These are phyloP conservation scores for Xestia rhomboidea DNA, from an alignment of 2,888 invertebrate genomes.

Conservation along the genomic window DNA sequence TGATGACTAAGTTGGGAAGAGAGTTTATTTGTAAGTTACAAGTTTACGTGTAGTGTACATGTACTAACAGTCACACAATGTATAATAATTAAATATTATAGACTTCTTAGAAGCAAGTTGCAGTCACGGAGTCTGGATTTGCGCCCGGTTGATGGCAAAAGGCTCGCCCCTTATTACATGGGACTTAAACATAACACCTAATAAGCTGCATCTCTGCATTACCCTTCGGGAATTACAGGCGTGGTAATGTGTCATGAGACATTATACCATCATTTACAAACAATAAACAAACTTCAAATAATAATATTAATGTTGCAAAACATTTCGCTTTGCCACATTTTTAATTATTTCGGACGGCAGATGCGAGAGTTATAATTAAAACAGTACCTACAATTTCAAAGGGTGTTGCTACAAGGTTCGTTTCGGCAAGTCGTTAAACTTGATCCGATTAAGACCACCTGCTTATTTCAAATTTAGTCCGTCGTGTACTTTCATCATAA, in stretches of 20 bases:
- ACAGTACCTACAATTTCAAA: slow-evolving; percentile 53
- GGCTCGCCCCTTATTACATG: no score
- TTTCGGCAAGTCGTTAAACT: slow-evolving; percentile 46
- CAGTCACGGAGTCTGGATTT: no score
- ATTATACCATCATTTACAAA: background rate
- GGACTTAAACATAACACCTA: no score
- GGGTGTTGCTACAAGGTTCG: slow-evolving; percentile 33
- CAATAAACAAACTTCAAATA: background rate
- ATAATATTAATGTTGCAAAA: background rate
- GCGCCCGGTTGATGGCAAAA: no score
- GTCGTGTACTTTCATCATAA: slow-evolving; percentile 38
- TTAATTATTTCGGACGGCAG: slow-evolving; percentile 27
- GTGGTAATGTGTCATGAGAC: no score
- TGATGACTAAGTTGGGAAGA: no score
- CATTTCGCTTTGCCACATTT: slow-evolving; percentile 5
- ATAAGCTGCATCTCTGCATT: no score
- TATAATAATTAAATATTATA: no score
- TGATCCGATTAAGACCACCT: slow-evolving; percentile 61
- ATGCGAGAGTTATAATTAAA: slow-evolving; percentile 58
- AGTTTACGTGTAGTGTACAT: no score
- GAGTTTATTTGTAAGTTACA: background rate
- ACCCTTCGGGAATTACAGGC: no score
- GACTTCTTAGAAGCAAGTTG: no score
- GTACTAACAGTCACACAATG: no score
- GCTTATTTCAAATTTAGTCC: slow-evolving; percentile 54